Conservation (phyloP, 2,113 vertebrate species). For the Grantiella picta region DNA sequence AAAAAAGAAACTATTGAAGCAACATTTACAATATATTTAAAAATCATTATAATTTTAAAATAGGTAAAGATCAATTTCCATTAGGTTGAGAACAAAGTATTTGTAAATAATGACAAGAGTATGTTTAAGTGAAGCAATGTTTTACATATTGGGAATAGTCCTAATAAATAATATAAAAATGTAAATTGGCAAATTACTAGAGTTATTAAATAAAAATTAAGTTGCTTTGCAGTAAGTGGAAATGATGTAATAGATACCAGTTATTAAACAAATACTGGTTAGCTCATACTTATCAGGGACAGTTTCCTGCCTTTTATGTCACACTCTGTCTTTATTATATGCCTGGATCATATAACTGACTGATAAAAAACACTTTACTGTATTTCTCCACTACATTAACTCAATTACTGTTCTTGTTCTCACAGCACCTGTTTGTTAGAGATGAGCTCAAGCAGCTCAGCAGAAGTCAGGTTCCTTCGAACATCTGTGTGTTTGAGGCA, state of each 20-base stretch:
- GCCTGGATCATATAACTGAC: constrained; percentile 51
- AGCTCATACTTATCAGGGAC: constrained; percentile 28
- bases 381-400: constrained; percentile 70
- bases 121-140: constrained; percentile 45
- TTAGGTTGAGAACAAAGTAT: constrained; percentile 67
- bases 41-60: constrained; percentile 49
- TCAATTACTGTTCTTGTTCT: constrained; percentile 64
- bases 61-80: constrained; percentile 65
- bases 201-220: constrained; percentile 62
- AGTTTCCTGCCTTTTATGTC: constrained; percentile 50
- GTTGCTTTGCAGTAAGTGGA: constrained; percentile 21
- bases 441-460: constrained; percentile 46
- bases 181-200: constrained; percentile 54
- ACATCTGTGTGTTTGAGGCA: constrained; percentile 50
- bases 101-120: constrained; percentile 45
- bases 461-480: constrained; percentile 41
- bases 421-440: constrained; percentile 66
- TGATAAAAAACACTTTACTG: constrained; percentile 67
- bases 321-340: constrained; percentile 59
- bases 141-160: constrained; percentile 55
- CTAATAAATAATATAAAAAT: constrained; percentile 63
- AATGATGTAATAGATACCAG: constrained; percentile 27
- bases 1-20: not conserved
- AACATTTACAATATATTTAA: constrained; percentile 17
- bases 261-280: constrained; percentile 13